Evolutionary conservation across 1,140 invertebrate species (phyloP), one percentile per base, ranked within the genome.

Genomic region (Magallana angulata): DNA sequence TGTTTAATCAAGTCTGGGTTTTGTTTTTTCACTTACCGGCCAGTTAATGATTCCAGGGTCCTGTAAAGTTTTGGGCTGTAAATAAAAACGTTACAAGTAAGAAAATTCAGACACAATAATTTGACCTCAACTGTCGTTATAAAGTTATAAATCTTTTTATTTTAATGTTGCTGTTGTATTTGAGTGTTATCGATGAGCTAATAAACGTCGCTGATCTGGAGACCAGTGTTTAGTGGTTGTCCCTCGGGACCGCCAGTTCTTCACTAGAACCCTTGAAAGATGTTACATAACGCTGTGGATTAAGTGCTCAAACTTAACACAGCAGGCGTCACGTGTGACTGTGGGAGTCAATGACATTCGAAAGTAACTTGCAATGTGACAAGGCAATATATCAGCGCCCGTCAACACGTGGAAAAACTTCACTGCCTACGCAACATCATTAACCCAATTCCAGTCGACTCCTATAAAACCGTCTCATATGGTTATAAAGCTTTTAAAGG

Each of bases 1-100:
- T 48, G 36, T 48, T 2, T 48, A 5, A 48, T 48, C 36, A 5
- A 48, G 36, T 48, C 36, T 48, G 36, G 36, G 1, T 48, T 48
- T 48, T 64, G 62, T n/a, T 56, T 24, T 36, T 81, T 7, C 83
- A 88, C 90, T 85, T 84, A 89, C 90, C 16, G 90, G 90, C 90
- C 90, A 91, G 87, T 90, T 89, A 56, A 91, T 87, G 6, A 88
- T 82, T 7, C 81, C 81, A 16, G 81, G 81, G 14, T 82, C 81
- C 36, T 82, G 81, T 16, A 82, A 48, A 82, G 48, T 82, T 57
- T 82, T 82, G 48, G 81, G 81, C 81, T 82, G 48, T 18, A 82
- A 24, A 57, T 30, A 30, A 57, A 82, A 58, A 56, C 48, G 57
- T n/a, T 6, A 12, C 57, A 56, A 14, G 57, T 48, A 48, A 48